phyloP scores from a whole-genome alignment of 2,888 invertebrate species.

The Catocala nupta region DNA sequence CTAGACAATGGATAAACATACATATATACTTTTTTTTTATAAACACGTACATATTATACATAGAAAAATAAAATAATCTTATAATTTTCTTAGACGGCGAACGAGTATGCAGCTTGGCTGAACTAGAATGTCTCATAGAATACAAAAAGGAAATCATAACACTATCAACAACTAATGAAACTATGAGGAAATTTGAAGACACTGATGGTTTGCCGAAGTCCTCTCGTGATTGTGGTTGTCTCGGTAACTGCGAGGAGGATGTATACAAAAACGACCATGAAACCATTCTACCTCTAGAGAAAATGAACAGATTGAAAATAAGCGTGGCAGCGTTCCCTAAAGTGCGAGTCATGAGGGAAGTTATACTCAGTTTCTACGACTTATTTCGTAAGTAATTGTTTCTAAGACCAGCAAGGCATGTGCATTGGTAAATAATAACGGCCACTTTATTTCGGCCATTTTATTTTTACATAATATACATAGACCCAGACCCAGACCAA shows the following conservation, averaged over 20 bases:
- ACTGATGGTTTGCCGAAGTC: slow-evolving; percentile 62
- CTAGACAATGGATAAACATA: too few species aligned
- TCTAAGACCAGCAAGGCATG: too few species aligned
- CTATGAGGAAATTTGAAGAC: slow-evolving; percentile 52
- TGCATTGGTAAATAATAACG: too few species aligned
- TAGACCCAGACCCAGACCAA: too few species aligned
- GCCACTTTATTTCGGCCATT: too few species aligned
- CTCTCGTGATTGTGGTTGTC: slow-evolving; percentile 72
- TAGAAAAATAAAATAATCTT: too few species aligned
- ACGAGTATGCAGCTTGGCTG: slow-evolving; percentile 69
- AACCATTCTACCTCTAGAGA: slow-evolving; percentile 54
- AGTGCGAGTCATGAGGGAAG: slow-evolving; percentile 89
- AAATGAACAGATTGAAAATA: slow-evolving; percentile 66
- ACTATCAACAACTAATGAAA: slow-evolving; percentile 63
- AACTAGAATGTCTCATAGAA: slow-evolving; percentile 70
- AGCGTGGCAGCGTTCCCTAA: slow-evolving; percentile 90
- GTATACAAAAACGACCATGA: slow-evolving; percentile 72
- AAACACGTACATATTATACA: too few species aligned
- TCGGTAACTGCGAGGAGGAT: slow-evolving; percentile 73
- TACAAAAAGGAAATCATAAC: slow-evolving; percentile 71
- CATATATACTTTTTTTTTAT: too few species aligned
- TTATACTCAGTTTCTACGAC: slow-evolving; percentile 91
- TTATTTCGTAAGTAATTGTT: slow-evolving; percentile 87
- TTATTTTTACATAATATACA: too few species aligned
- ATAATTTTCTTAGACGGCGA: slow-evolving; percentile 63